A percentile compares a stretch with the other conserved stretches of the same genome.
These are phyloP conservation scores for Dolichotis patagonum DNA, from an alignment of 2,113 vertebrate genomes.

Conservation along the genomic window DNA sequence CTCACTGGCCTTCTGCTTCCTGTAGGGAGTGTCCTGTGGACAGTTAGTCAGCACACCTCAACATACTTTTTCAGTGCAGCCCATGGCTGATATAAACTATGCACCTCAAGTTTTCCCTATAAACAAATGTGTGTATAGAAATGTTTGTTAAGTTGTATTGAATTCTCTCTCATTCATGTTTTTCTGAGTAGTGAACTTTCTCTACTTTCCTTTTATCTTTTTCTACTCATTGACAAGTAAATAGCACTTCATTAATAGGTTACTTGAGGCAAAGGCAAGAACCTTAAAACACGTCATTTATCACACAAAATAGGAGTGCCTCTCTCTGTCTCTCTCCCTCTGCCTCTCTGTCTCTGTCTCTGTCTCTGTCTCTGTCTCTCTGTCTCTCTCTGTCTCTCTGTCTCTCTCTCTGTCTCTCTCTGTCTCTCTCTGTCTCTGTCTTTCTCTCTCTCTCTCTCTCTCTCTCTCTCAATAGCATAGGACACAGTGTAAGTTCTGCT, in stretches of 20 bases:
- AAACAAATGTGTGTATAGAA: background rate
- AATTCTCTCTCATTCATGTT: background rate
- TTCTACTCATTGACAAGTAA: background rate
- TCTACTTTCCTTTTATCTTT: background rate
- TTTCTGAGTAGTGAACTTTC: background rate
- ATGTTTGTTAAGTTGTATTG: background rate
- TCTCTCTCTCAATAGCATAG: background rate
- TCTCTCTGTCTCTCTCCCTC: too few species aligned
- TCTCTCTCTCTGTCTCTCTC: too few species aligned
- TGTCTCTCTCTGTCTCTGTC: too few species aligned
- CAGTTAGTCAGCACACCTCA: background rate
- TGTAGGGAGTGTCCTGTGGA: background rate
- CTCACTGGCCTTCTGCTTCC: background rate
- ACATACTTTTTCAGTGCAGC: background rate
- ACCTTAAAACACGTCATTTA: background rate
- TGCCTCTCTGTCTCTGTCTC: background rate
- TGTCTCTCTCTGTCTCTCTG: too few species aligned
- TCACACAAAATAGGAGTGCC: background rate
- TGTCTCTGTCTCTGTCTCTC: too few species aligned
- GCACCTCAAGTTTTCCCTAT: background rate
- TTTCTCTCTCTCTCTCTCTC: background rate
- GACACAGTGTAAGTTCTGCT: background rate
- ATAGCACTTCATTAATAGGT: background rate
- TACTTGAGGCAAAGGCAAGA: background rate
- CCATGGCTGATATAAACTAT: background rate